Percentiles rank a stretch among this genome's conserved stretches.
These are phyloP conservation scores for Dascillus cervinus DNA, from an alignment of 2,888 invertebrate genomes.

Conservation along the genomic window DNA sequence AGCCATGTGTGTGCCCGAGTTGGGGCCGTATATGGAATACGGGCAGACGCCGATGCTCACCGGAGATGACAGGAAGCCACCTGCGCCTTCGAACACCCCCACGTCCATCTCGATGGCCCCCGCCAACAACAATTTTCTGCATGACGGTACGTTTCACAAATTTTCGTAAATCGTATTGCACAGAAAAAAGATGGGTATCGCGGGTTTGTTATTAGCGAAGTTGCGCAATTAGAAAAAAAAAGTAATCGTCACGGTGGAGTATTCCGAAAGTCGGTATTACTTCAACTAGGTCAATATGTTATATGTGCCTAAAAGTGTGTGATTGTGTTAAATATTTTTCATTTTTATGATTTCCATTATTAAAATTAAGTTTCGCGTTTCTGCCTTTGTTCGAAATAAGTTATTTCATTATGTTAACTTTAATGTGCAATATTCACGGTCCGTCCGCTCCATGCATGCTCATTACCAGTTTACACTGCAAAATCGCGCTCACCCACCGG, in stretches of 20 bases:
- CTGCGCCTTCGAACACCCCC: slow-evolving; percentile 45
- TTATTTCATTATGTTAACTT: not conserved
- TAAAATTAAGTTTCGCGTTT: slow-evolving; percentile 7
- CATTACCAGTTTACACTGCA: no score
- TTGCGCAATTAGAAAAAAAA: slow-evolving; percentile 23
- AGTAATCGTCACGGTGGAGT: slow-evolving; percentile 25
- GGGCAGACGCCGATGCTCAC: slow-evolving; percentile 37
- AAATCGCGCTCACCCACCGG: no score
- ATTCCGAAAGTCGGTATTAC: slow-evolving; percentile 25
- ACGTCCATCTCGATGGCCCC: slow-evolving; percentile 28
- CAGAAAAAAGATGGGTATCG: slow-evolving; percentile 16
- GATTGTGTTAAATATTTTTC: slow-evolving; percentile 14
- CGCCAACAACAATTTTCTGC: slow-evolving; percentile 39
- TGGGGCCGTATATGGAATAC: slow-evolving; percentile 60
- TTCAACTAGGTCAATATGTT: slow-evolving; percentile 23
- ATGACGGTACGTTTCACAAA: slow-evolving; percentile 56
- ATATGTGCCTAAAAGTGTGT: slow-evolving; percentile 16
- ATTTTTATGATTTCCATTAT: slow-evolving; percentile 9
- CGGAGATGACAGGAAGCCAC: slow-evolving; percentile 39
- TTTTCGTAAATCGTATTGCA: no score
- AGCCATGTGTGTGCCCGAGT: slow-evolving; percentile 70
- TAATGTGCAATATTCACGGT: not conserved
- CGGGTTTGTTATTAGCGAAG: slow-evolving; percentile 14
- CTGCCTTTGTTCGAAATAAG: no score
- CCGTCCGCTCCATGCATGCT: no score